These are phyloP conservation scores for Gymnoscelis rufifasciata DNA, from an alignment of 2,888 invertebrate species.

Conservation along the genomic window DNA sequence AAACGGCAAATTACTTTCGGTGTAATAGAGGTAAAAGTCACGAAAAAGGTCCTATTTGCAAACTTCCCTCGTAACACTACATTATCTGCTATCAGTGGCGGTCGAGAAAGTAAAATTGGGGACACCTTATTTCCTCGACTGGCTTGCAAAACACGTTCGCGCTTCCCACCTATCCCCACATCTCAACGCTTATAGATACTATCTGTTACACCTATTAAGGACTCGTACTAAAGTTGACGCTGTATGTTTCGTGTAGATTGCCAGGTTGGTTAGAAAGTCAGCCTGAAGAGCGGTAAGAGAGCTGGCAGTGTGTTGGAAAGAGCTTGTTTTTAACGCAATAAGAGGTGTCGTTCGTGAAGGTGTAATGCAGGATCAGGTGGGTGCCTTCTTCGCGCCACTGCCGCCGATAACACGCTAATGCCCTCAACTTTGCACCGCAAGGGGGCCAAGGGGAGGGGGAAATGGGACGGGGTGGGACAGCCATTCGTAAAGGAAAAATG, in stretches of 20 bases:
- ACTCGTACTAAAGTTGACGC: constrained; percentile 21
- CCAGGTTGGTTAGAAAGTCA: constrained; percentile 25
- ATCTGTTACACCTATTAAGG: constrained; percentile 70
- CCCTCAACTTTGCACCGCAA: constrained; percentile 79
- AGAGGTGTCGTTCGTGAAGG: constrained; percentile 36
- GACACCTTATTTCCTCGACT: constrained; percentile 74
- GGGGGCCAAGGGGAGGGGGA: constrained; percentile 38
- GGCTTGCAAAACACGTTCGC: constrained; percentile 78
- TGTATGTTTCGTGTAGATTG: constrained; percentile 39
- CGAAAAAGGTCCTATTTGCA: constrained; percentile 52
- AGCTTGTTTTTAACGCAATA: constrained; percentile 31
- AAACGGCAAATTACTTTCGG: constrained; percentile 31
- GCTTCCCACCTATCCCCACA: constrained; percentile 77
- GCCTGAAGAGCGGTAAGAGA: constrained; percentile 5
- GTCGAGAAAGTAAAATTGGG: constrained; percentile 74
- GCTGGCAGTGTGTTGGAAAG: constrained; percentile 37
- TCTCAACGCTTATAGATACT: constrained; percentile 77
- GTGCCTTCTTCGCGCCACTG: constrained; percentile 73
- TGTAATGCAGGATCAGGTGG: constrained; percentile 67
- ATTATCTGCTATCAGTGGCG: constrained; percentile 69
- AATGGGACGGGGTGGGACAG: constrained; percentile 39
- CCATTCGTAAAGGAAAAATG: constrained; percentile 68
- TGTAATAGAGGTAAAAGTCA: constrained; percentile 31
- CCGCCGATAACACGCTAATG: constrained; percentile 78
- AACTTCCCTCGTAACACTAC: constrained; percentile 61